Percentiles rank a stretch among this genome's conserved stretches.
phyloP scores from a whole-genome alignment of 1,140 invertebrate genomes.

The Brachionus angularis region DNA sequence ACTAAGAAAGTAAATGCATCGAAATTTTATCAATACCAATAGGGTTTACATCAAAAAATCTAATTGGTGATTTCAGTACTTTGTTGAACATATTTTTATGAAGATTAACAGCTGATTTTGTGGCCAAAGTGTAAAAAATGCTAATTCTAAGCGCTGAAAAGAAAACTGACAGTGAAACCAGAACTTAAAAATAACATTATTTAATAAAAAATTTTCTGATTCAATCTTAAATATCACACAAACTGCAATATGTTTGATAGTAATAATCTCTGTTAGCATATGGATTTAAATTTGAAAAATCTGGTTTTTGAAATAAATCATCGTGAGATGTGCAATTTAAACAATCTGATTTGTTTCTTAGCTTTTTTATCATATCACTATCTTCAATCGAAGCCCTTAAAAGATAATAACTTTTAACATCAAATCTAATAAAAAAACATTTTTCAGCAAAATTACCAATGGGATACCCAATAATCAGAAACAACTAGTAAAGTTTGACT shows the following conservation, averaged over 20 bases:
- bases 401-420: background rate
- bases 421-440: background rate
- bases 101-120: conserved; percentile 1
- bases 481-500: conserved; percentile 68
- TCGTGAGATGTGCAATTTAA: background rate
- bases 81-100: conserved; percentile 38
- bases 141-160: background rate
- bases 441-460: conserved; percentile 63
- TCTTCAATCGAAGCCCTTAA: background rate
- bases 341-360: background rate
- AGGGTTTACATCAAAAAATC: conserved; percentile 42
- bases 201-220: background rate
- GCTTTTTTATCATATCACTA: background rate
- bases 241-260: conserved; percentile 18
- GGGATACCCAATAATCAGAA: conserved; percentile 74
- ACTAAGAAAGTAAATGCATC: background rate
- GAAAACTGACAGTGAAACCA: background rate
- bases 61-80: conserved; percentile 27
- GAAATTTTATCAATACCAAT: background rate
- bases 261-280: background rate
- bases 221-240: background rate
- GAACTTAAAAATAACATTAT: background rate
- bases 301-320: background rate
- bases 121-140: conserved; percentile 7
- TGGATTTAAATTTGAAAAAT: background rate